Evolutionary conservation across 2,888 invertebrate species (phyloP), one percentile per base, ranked within the genome.

Genomic region (Pammene aurita): DNA sequence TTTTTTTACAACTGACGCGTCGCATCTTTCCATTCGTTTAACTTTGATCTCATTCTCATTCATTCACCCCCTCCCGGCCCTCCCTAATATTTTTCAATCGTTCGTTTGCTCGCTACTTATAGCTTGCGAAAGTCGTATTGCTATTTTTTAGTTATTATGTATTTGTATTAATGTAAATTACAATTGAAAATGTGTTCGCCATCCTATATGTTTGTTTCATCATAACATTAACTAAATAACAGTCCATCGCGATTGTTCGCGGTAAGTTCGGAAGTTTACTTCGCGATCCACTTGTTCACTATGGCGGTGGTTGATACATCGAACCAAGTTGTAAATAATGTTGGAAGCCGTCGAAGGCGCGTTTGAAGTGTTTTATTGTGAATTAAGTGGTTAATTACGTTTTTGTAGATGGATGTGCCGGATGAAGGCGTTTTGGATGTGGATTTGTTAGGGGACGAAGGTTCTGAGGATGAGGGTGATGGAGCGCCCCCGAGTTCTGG

Each of bases 381-480:
- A 62, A 54, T 72, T 54, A 61, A 67, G 72, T 73, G 67, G 5
- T 46, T 55, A 48, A 69, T 67, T 73, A 57, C 68, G 56, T 76
- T 68, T 86, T 26, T 88, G 75, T 86, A 92, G 92, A 92, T 93
- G 92, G 92, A 92, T 87, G 88, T 88, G 77, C 83, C 86, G 75
- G 93, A 93, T 78, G 93, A 93, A 75, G 88, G 83, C 77, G 89
- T 90, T 73, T 84, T 93, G 85, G 95, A 96, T 84, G 95, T 95
- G 93, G 96, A 96, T 87, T 93, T 95, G 79, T 94, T 96, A 79
- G 95, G 95, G 77, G 95, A 95, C 75, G 96, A 96, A 82, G 95
- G 94, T 73, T 95, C 96, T 52, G 96, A 96, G 80, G 94, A 95
- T 71, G 96, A 95, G 78, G 95, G 95, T 77, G 96, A 96, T 84